Evolutionary conservation across 2,797 vertebrate genomes (phyloP), one percentile per base, ranked within the genome.

Genomic region (Tympanoctomys barrerae): DNA sequence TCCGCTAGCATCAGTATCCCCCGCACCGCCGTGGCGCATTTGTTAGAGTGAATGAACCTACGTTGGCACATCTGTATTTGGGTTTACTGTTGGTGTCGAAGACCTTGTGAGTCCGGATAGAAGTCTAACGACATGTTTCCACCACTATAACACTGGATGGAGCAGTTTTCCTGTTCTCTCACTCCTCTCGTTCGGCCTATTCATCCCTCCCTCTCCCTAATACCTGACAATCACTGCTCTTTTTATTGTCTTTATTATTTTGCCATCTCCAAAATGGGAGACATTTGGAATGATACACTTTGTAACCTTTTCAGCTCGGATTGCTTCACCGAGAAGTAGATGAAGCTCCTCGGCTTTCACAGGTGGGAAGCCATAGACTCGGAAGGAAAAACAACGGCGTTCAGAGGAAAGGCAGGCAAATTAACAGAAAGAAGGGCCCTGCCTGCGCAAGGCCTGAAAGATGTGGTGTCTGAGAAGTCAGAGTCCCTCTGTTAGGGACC

Each of bases 251-350:
- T 16, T 11, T 24, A 7, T 11, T 24, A 22, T 70, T 79, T 36
- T 68, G 62, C 52, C 33, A 49, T 87, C 57, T 80, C 64, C 21
- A n/a, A 52, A 12, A 33, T 0, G 9, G 1, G 19, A 73, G 24
- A 14, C 4, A 13, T 49, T 5, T 49, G 26, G 18, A 28, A 13
- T 22, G n/a, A 1, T 0, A 16, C 7, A 22, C 18, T 0, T 39
- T 0, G 21, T 2, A n/a, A 19, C 4, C 64, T 59, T 81, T 46
- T 39, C 16, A 8, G 42, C n/a, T 28, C 49, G 10, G 21, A 21
- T 52, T 61, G 19, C 78, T 24, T 49, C 36, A n/a, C 62, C 22
- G 36, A 61, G 59, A 7, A 11, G 16, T 3, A 8, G 2, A 2
- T 18, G 16, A 11, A 49, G 46, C 19, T 70, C 54, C 39, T 39